Percentiles rank a stretch among this genome's conserved stretches.
Evolutionary conservation across 1,140 invertebrate species (phyloP).

Genomic region (Thalassaphorura encarpata): DNA sequence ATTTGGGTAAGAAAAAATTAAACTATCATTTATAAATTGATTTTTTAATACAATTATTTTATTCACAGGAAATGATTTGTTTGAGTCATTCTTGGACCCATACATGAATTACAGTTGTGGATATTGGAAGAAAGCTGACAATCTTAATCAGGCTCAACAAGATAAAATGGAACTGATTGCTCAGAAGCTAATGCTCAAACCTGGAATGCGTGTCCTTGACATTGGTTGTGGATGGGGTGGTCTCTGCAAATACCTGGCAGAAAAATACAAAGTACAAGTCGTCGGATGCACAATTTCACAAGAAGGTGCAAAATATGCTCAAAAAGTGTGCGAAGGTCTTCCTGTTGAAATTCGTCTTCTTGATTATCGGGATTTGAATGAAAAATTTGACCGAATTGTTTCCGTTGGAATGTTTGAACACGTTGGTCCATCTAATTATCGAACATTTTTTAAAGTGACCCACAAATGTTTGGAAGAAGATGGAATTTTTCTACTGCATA

Average conservation of each 20-base stretch:
- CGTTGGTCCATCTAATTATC: constrained; percentile 19
- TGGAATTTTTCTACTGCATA: constrained; percentile 25
- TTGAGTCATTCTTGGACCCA: constrained; percentile 16
- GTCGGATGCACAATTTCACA: constrained; percentile 22
- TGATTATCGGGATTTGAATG: constrained; percentile 22
- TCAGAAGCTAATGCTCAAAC: constrained; percentile 12
- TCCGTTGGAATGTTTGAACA: constrained; percentile 29
- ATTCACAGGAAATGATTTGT: constrained; percentile 20
- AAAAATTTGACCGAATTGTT: constrained; percentile 28
- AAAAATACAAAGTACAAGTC: constrained; percentile 18
- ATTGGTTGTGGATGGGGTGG: constrained; percentile 29
- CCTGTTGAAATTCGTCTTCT: constrained; percentile 22
- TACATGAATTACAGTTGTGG: constrained; percentile 15
- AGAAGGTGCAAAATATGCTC: constrained; percentile 19
- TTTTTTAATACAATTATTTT: not conserved
- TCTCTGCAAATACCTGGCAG: constrained; percentile 20
- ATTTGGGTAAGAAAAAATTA: constrained; percentile 2
- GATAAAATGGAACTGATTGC: constrained; percentile 17
- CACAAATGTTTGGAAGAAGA: constrained; percentile 14
- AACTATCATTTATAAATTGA: not conserved
- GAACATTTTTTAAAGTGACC: constrained; percentile 22
- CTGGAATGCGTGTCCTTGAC: constrained; percentile 19
- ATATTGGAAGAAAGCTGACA: constrained; percentile 19
- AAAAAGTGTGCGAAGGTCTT: constrained; percentile 9
- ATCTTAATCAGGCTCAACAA: constrained; percentile 11